phyloP scores from a whole-genome alignment of 2,797 vertebrate genomes.

The Coluber constrictor region DNA sequence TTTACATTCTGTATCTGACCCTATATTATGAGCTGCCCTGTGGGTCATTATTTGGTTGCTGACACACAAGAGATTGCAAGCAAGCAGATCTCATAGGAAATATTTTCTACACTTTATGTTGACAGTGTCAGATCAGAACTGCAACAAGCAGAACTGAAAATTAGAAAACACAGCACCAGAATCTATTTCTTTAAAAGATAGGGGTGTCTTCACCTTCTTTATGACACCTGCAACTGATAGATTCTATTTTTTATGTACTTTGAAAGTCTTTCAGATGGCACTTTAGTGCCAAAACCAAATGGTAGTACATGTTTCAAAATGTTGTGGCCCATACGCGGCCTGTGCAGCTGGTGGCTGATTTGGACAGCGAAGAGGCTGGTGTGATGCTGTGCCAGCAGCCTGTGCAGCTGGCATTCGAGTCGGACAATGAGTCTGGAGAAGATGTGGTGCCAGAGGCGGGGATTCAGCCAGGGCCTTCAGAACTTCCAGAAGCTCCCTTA shows the following conservation, averaged over 20 bases:
- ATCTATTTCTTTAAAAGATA: background rate
- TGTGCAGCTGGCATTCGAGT: too few relatives aligned
- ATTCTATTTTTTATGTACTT: background rate
- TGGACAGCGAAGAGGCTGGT: too few relatives aligned
- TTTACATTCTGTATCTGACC: conserved; percentile 8
- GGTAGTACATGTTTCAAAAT: background rate
- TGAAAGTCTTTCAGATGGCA: background rate
- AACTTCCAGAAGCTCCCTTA: too few relatives aligned
- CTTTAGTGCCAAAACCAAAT: background rate
- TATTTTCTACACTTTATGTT: background rate
- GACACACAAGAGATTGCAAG: conserved; percentile 10
- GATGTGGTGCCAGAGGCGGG: too few relatives aligned
- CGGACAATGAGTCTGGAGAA: too few relatives aligned
- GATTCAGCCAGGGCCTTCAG: too few relatives aligned
- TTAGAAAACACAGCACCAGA: background rate
- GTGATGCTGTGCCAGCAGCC: too few relatives aligned
- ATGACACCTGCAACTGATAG: background rate
- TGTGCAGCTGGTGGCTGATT: too few relatives aligned
- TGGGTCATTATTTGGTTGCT: background rate
- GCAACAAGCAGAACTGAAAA: background rate
- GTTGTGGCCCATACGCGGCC: too few relatives aligned
- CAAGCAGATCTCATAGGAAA: conserved; percentile 22
- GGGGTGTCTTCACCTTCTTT: background rate
- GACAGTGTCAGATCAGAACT: conserved; percentile 7
- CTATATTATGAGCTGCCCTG: background rate